Evolutionary conservation across 2,113 vertebrate species (phyloP).

Genomic region (Carlito syrichta): DNA sequence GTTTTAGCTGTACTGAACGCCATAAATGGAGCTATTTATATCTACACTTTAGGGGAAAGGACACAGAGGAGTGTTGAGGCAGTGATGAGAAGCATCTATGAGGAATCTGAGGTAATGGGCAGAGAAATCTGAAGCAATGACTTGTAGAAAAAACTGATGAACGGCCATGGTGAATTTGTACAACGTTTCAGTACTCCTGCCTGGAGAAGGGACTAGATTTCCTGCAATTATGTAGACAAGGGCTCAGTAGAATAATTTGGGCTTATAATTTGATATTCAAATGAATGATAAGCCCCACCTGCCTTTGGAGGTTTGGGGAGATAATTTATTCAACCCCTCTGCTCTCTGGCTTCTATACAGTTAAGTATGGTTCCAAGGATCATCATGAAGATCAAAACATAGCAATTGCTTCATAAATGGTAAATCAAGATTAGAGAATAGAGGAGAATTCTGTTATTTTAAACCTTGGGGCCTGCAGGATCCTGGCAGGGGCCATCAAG

Average conservation of each 20-base stretch:
- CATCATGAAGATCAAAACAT: background rate
- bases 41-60: background rate
- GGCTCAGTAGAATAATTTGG: background rate
- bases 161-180: background rate
- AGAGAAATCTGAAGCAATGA: background rate
- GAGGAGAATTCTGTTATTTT: background rate
- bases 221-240: background rate
- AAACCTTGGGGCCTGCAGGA: background rate
- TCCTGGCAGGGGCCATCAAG: background rate
- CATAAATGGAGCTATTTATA: background rate
- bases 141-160: background rate
- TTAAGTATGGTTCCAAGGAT: background rate
- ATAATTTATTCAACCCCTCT: background rate
- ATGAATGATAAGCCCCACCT: background rate
- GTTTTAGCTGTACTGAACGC: background rate
- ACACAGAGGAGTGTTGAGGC: background rate
- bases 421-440: background rate
- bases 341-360: background rate
- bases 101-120: background rate
- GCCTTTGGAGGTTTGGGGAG: background rate
- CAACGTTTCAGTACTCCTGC: background rate
- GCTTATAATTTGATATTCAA: background rate
- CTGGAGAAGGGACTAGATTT: background rate
- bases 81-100: background rate
- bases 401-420: background rate